Base-by-base conservation (phyloP, 2,888 invertebrate species). In the Andrena trimmerana region DNA sequence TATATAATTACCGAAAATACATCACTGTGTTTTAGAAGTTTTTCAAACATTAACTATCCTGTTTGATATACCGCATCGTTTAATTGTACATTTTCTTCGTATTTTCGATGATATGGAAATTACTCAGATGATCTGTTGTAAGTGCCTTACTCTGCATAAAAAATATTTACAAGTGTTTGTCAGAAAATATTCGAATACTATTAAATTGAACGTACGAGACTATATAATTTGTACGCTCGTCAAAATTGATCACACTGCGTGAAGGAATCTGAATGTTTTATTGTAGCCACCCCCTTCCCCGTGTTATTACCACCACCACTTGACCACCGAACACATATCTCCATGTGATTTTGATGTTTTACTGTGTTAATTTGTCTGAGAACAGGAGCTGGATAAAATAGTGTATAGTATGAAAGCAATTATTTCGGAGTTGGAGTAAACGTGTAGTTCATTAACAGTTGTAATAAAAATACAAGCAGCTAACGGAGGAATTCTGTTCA, bases 261-360 rank as follows among this genome's bases (percentile, higher is more conserved):
- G 90, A 90, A 92, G 84, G 90, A 91, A 92, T 91, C 91, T 92
- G 92, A 91, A 92, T 92, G 92, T 93, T 92, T 92, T 93, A 92
- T 91, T 92, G 92, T 93, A 93, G 92, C 92, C 90, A 91, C 93
- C 92, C 57, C 92, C 92, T 92, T 93, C 92, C 93, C 92, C 92
- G 91, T 90, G 91, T 92, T 92, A 92, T 91, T 91, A 92, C 88
- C 91, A 92, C 91, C 90, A 90, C 90, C 91, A 91, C 91, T 91
- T 90, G 91, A 91, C 92, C 92, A 92, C 91, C 91, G 92, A 92
- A 92, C 93, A 93, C 92, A 92, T 90, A 92, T 92, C 88, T 92
- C 89, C 89, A 91, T 93, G 92, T 93, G 88, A 92, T 86, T 90
- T 90, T 92, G 90, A 88, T 91, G 89, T 91, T 89, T 92, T 88